A percentile compares a stretch with the other conserved stretches of the same genome.
phyloP scores from a whole-genome alignment of 2,113 vertebrate genomes.

The Capra hircus region DNA sequence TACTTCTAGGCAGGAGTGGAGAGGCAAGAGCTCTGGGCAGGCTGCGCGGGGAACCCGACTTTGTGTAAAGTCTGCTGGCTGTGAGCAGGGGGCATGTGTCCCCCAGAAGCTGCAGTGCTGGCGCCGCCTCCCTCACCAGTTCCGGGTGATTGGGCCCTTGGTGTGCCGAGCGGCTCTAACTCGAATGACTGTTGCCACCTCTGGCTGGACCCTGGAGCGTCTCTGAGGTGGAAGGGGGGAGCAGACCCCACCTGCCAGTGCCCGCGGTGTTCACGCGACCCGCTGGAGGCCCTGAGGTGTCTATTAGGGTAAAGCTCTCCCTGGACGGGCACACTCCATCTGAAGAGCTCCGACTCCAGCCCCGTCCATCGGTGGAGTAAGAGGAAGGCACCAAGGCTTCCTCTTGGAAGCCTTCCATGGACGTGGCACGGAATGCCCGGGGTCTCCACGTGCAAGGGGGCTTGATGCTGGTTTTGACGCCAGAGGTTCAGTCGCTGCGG shows the following conservation, averaged over 20 bases:
- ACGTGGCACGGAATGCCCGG: accelerated
- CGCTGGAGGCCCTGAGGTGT: no score
- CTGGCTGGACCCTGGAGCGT: not conserved
- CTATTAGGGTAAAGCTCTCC: not conserved
- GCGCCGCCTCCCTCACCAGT: accelerated
- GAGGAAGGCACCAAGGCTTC: not conserved
- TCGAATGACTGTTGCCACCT: accelerated
- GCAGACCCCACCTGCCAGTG: not conserved
- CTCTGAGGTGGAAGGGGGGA: accelerated
- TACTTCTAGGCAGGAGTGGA: accelerated
- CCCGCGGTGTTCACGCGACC: accelerated
- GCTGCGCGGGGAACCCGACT: accelerated
- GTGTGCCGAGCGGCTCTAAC: accelerated
- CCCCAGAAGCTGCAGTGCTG: accelerated
- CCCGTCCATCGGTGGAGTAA: accelerated
- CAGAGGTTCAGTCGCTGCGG: accelerated
- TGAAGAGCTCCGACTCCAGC: not conserved
- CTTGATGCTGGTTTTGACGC: accelerated
- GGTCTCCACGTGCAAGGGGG: not conserved
- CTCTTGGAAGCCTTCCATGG: not conserved
- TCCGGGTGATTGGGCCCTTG: no score
- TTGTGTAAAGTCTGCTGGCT: no score
- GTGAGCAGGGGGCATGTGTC: accelerated
- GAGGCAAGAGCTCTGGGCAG: accelerated
- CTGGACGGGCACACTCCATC: accelerated